Evolutionary conservation across 2,113 vertebrate species (phyloP), one percentile per base, ranked within the genome.

Genomic region (Saimiri boliviensis): DNA sequence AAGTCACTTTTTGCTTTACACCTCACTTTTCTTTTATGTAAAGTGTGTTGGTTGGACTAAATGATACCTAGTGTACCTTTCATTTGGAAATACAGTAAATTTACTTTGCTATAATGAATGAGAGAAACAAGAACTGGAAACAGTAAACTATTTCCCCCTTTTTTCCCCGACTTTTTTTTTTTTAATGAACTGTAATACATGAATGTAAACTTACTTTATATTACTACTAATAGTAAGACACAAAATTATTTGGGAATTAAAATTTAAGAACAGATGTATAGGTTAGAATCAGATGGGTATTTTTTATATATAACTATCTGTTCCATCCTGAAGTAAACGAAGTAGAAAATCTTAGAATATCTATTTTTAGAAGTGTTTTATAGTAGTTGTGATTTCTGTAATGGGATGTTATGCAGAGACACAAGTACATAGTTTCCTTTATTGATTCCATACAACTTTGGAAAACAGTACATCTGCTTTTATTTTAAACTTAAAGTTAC

Each of bases 401-500:
- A 49, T 25, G 49, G 10, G 3, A 6, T 49, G 11, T 20, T 30
- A 52, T 40, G 2, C 20, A 87, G 49, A 83, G 1, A 58, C 5
- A n/a, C 60, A 40, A 66, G 17, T 20, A 70, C 58, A 30, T 2
- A n/a, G 35, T 81, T 86, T 93, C 25, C 79, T 88, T 35, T 77
- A 58, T 79, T 58, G 80, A 76, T 90, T 93, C 10, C 40, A 25
- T 47, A 37, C 40, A 79, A 42, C 21, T 79, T 52, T 60, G 32
- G 73, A 45, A 90, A 92, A 60, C 3, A 37, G 49, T 49, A 19
- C 6, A 19, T 85, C 56, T 80, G 27, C 52, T 96, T 86, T 83
- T 63, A 66, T 96, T 82, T 95, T 66, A 90, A 45, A 52, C 35
- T 80, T 70, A 52, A 47, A 11, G 60, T 83, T 95, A 49, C 91